Conservation (phyloP, 92 coral and sea anemone species). For the Phenganax subtilis region DNA sequence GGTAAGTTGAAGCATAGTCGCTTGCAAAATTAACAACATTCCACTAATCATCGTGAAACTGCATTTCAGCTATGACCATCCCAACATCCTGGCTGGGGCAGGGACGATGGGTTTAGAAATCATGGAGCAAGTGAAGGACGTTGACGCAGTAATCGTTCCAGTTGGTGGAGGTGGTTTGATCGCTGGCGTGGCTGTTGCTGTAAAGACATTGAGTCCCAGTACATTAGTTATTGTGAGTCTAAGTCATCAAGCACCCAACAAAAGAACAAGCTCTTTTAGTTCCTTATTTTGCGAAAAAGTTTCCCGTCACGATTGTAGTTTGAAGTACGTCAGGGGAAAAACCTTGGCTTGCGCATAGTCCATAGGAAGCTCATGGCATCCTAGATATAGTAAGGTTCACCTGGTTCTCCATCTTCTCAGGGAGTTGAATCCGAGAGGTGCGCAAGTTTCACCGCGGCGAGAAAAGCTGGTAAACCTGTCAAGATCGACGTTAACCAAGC, state of each 20-base stretch:
- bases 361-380: no score
- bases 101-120: constrained; percentile 87
- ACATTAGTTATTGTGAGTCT: constrained; percentile 66
- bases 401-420: constrained; percentile 29
- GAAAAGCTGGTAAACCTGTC: constrained; percentile 71
- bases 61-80: constrained; percentile 64
- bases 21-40: not conserved
- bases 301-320: not conserved
- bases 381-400: not conserved
- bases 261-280: no score
- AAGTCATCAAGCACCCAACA: no score
- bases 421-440: constrained; percentile 83
- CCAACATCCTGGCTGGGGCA: constrained; percentile 69
- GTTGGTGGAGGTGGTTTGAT: constrained; percentile 82
- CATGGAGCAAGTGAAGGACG: constrained; percentile 64
- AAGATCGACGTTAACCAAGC: constrained; percentile 66
- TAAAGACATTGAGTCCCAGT: constrained; percentile 71
- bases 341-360: no score
- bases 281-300: not conserved
- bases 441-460: constrained; percentile 78
- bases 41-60: not conserved
- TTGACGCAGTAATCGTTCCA: constrained; percentile 74
- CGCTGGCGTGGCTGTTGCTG: constrained; percentile 78
- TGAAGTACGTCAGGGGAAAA: no score
- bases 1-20: constrained; percentile 41